Evolutionary conservation across 1,140 invertebrate genomes (phyloP), one percentile per base, ranked within the genome.

Genomic region (Dysdera silvatica): DNA sequence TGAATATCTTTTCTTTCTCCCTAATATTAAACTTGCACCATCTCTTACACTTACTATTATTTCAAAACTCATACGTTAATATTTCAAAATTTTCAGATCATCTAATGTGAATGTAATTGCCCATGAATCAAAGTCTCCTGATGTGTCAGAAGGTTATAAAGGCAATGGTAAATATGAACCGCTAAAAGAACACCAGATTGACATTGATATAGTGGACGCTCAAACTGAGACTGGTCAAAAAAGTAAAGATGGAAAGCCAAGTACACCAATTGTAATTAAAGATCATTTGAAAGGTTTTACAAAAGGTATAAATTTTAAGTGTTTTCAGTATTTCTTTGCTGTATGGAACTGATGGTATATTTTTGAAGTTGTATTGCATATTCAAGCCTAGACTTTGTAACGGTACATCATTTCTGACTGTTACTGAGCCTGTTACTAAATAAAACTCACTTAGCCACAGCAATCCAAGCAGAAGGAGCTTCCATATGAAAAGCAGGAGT

Each of bases 111-210:
- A 51, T 41, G 26, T 65, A 23, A 37, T 28, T 23, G n/a, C 55
- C 8, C 49, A 47, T 54, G 67, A 68, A 26, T 47, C 60, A 43
- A 66, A 67, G 56, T 61, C 66, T 41, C 74, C 72, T 16, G 80
- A 81, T 67, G 75, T 77, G 64, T 74, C 80, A 53, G 78, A 81
- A 56, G 75, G 78, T 62, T 77, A 79, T 61, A 78, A 80, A 70
- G 76, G 76, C n/a, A 80, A 75, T 61, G 75, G 76, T 8, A 81
- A 81, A 67, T 81, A 79, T 72, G 80, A 81, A 65, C 73, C 75
- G 49, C 61, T 78, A 8, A 70, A 68, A 52, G 69, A 71, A 49
- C 58, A 70, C 18, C 54, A 60, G 35, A 53, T 69, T 72, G 80
- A 82, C 61, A 68, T 78, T 20, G 80, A 80, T 61, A 76, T 78